These are phyloP conservation scores for Cheiracanthium punctorium DNA, from an alignment of 2,888 invertebrate species.

Conservation along the genomic window DNA sequence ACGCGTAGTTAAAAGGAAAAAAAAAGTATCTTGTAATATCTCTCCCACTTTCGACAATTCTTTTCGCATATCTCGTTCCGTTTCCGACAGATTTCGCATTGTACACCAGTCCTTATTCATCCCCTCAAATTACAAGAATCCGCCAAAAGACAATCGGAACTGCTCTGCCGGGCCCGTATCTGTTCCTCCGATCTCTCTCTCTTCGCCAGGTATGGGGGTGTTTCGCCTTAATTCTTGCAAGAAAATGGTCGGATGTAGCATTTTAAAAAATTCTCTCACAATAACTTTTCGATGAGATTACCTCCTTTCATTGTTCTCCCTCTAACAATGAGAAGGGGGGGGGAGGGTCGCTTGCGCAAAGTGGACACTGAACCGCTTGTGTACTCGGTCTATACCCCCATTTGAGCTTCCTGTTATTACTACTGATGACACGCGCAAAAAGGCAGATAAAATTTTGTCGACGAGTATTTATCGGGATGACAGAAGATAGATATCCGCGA, in stretches of 20 bases:
- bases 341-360: constrained; percentile 57
- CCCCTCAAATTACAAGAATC: background rate
- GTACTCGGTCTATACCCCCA: constrained; percentile 24
- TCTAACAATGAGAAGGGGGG: too few relatives aligned
- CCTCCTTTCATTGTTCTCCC: constrained; percentile 53
- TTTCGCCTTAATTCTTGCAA: constrained; percentile 22
- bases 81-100: too few relatives aligned
- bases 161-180: too few relatives aligned
- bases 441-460: constrained; percentile 43
- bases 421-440: constrained; percentile 61
- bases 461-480: background rate
- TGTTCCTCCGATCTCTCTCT: background rate
- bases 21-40: too few relatives aligned
- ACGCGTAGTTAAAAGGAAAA: too few relatives aligned
- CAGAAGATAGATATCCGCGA: constrained; percentile 13
- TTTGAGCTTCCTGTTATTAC: constrained; percentile 66
- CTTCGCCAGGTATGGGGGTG: background rate
- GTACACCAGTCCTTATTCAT: background rate
- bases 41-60: background rate
- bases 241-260: constrained; percentile 48
- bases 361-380: constrained; percentile 55
- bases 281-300: constrained; percentile 49
- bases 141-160: background rate
- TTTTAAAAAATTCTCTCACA: constrained; percentile 40
- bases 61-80: background rate